phyloP scores from a whole-genome alignment of 2,888 invertebrate species.

The Drosophila sordidapex region DNA sequence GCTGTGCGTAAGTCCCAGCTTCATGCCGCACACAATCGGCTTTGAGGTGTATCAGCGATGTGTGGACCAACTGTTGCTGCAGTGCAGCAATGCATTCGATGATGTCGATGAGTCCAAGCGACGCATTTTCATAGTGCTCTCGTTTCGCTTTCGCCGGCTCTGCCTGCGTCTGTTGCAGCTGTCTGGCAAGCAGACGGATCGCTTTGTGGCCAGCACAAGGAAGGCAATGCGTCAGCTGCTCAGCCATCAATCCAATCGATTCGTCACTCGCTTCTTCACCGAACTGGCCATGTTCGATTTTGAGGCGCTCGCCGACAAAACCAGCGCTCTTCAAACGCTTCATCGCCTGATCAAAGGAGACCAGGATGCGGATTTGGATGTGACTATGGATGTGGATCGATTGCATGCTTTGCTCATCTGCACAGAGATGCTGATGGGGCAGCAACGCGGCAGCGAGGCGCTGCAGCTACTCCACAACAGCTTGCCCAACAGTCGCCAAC shows the following conservation, averaged over 20 bases:
- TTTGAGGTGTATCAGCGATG: conserved; percentile 87
- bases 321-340: conserved; percentile 81
- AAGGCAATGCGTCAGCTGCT: conserved; percentile 86
- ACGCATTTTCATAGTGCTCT: conserved; percentile 87
- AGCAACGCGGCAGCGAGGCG: conserved; percentile 57
- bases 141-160: conserved; percentile 88
- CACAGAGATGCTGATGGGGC: conserved; percentile 74
- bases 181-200: conserved; percentile 76
- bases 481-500: background rate
- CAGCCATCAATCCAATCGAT: conserved; percentile 86
- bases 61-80: conserved; percentile 86
- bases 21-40: conserved; percentile 87
- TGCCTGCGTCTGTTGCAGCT: conserved; percentile 86
- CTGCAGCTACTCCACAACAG: conserved; percentile 58
- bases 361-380: conserved; percentile 24
- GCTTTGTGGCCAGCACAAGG: background rate
- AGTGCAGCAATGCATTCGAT: conserved; percentile 82
- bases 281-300: conserved; percentile 88
- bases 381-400: conserved; percentile 48
- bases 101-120: conserved; percentile 84
- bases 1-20: conserved; percentile 87
- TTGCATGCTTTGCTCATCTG: conserved; percentile 73
- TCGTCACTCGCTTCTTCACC: conserved; percentile 87
- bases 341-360: conserved; percentile 84
- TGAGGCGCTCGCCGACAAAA: conserved; percentile 75